phyloP scores from a whole-genome alignment of 2,888 invertebrate species.

The Cephus rjabovi region DNA sequence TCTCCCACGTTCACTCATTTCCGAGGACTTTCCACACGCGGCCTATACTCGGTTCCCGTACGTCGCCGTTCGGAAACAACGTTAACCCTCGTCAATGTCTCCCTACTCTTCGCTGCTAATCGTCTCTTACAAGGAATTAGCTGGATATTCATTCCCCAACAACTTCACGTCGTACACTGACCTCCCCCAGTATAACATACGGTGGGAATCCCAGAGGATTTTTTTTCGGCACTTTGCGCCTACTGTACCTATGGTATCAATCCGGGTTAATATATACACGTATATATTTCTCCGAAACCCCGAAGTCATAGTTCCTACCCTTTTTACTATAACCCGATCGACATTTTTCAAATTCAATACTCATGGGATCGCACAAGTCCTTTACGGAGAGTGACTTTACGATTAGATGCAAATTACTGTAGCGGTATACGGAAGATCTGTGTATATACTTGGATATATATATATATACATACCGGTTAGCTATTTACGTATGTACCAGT shows the following conservation, averaged over 20 bases:
- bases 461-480: neutral
- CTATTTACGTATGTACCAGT: neutral
- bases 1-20: neutral
- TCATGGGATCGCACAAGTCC: constrained; percentile 2
- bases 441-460: neutral
- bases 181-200: neutral
- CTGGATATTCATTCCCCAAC: neutral
- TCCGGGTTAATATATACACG: neutral
- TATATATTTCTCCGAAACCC: neutral
- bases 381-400: constrained; percentile 31
- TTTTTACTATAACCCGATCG: neutral
- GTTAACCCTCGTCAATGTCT: constrained; percentile 1
- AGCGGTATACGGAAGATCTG: constrained; percentile 34
- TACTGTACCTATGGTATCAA: neutral
- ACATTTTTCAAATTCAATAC: neutral
- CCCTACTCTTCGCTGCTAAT: neutral
- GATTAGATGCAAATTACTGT: constrained; percentile 47
- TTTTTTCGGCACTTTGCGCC: neutral
- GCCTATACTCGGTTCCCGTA: neutral
- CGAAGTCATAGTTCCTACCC: neutral
- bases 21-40: neutral
- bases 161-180: neutral
- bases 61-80: neutral
- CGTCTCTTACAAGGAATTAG: neutral
- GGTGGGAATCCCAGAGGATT: neutral